Evolutionary conservation across 2,888 invertebrate species (phyloP).

Genomic region (Carterocephalus palaemon): DNA sequence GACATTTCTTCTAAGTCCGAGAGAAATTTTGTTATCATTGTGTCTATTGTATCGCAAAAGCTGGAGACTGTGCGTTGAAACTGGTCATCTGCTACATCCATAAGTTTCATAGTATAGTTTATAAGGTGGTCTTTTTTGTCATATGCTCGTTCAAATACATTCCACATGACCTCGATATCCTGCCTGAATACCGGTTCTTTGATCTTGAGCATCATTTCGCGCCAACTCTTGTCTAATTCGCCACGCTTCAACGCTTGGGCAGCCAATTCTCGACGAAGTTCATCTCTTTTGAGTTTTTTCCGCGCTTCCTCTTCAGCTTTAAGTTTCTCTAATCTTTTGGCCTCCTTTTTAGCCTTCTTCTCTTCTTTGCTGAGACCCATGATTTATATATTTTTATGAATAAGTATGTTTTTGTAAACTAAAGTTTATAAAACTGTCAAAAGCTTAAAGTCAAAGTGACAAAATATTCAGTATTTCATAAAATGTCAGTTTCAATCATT

Average conservation of each 20-base stretch:
- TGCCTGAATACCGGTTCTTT: conserved; percentile 63
- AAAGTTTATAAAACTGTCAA: conserved; percentile 11
- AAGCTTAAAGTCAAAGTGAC: too few species aligned
- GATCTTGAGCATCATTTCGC: conserved; percentile 60
- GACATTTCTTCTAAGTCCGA: conserved; percentile 54
- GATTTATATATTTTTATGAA: conserved; percentile 22
- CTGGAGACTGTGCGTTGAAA: conserved; percentile 81
- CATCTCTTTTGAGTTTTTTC: conserved; percentile 50
- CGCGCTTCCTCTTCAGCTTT: conserved; percentile 44
- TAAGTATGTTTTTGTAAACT: conserved; percentile 23
- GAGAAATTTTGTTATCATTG: conserved; percentile 75
- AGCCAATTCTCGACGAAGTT: conserved; percentile 58
- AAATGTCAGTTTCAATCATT: too few species aligned
- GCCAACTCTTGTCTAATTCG: conserved; percentile 59
- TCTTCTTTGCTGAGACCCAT: conserved; percentile 61
- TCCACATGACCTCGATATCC: conserved; percentile 66
- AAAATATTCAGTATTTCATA: too few species aligned
- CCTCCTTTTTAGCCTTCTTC: conserved; percentile 61
- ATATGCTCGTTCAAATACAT: conserved; percentile 73
- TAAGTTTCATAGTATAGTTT: conserved; percentile 73
- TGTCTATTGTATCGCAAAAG: conserved; percentile 81
- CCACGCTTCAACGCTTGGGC: conserved; percentile 49
- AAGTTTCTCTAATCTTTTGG: conserved; percentile 53
- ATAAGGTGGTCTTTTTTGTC: conserved; percentile 81
- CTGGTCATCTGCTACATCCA: conserved; percentile 81